phyloP scores from a whole-genome alignment of 2,113 vertebrate species.

The Lates calcarifer region DNA sequence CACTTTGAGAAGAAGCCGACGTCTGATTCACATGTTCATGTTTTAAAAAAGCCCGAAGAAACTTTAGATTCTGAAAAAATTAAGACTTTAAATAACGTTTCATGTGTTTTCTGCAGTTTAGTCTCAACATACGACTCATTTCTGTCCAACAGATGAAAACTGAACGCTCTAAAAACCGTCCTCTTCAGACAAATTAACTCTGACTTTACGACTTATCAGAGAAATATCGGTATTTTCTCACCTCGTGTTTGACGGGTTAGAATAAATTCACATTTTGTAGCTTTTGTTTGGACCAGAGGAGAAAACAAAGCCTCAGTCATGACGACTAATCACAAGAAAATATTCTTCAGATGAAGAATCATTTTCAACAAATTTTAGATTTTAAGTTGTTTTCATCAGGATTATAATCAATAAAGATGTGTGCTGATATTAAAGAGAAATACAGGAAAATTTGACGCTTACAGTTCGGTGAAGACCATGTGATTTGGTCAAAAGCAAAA shows the following conservation, averaged over 20 bases:
- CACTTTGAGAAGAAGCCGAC: background rate
- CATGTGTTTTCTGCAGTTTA: no score
- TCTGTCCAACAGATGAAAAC: background rate
- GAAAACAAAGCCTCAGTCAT: background rate
- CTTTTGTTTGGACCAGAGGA: background rate
- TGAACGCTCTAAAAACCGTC: background rate
- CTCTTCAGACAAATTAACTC: no score
- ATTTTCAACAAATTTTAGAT: background rate
- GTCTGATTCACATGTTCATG: background rate
- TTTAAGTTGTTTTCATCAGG: background rate
- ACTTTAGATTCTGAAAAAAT: background rate
- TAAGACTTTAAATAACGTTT: background rate
- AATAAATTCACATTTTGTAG: constrained; percentile 3
- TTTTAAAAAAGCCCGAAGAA: background rate
- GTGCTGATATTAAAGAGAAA: no score
- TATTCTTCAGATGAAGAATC: background rate
- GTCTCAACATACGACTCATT: background rate
- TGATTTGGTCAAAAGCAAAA: background rate
- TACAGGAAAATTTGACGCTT: background rate
- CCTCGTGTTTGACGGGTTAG: background rate
- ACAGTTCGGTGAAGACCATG: background rate
- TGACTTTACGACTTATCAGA: no score
- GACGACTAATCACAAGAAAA: background rate
- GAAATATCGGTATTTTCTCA: background rate
- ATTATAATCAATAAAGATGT: background rate